phyloP scores from a whole-genome alignment of 2,888 invertebrate genomes.

The Xylocampa areola region DNA sequence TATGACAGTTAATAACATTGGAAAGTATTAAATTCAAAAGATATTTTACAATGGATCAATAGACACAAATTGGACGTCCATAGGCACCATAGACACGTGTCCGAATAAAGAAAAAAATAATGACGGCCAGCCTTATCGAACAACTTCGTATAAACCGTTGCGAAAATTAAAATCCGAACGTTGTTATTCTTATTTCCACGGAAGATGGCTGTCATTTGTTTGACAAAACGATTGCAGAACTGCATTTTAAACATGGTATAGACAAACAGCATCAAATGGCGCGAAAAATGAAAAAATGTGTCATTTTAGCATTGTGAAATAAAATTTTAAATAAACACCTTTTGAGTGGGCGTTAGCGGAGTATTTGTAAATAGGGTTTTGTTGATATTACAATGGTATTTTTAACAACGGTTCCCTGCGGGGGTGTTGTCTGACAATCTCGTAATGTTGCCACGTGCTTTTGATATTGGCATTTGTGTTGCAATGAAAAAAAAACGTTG shows the following conservation, averaged over 20 bases:
- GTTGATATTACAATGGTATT: conserved; percentile 79
- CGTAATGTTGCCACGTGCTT: conserved; percentile 70
- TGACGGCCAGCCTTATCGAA: conserved; percentile 61
- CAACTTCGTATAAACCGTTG: conserved; percentile 25
- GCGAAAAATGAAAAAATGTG: conserved; percentile 85
- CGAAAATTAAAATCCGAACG: conserved; percentile 36
- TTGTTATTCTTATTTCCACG: conserved; percentile 43
- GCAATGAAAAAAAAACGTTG: conserved; percentile 27
- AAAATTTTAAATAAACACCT: conserved; percentile 89
- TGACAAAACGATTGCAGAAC: conserved; percentile 45
- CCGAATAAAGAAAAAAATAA: conserved; percentile 71
- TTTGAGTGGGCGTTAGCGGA: conserved; percentile 88
- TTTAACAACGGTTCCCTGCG: conserved; percentile 63
- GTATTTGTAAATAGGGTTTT: conserved; percentile 89
- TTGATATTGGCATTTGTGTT: conserved; percentile 52
- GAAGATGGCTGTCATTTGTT: conserved; percentile 63
- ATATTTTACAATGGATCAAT: conserved; percentile 77
- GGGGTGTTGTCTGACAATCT: conserved; percentile 60
- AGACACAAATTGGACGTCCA: conserved; percentile 83
- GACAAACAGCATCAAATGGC: conserved; percentile 87
- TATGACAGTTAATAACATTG: conserved; percentile 60
- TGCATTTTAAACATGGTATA: conserved; percentile 60
- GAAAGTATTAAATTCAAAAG: conserved; percentile 65
- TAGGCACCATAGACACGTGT: conserved; percentile 86
- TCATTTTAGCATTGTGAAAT: conserved; percentile 81